Conservation (phyloP, 2,888 invertebrate species). For the Zhuqinia jingwanae region DNA sequence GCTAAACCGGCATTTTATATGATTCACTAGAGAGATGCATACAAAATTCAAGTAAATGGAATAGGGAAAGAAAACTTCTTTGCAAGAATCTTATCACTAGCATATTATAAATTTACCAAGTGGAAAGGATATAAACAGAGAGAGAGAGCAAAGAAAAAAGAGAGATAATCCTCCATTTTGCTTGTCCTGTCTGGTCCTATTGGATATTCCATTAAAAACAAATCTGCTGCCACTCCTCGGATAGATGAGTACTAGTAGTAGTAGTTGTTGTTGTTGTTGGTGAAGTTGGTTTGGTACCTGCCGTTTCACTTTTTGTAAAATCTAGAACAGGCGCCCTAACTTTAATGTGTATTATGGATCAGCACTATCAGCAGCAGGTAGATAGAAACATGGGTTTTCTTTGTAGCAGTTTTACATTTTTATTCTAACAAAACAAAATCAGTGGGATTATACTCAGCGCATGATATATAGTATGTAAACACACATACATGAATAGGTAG, state of each 20-base stretch:
- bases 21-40: neutral
- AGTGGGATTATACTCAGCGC: too few species aligned
- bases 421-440: too few species aligned
- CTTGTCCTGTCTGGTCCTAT: slow-evolving; percentile 47
- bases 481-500: too few species aligned
- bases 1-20: neutral
- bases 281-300: too few species aligned
- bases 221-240: slow-evolving; percentile 21
- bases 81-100: too few species aligned
- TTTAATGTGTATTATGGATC: too few species aligned
- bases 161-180: slow-evolving; percentile 41
- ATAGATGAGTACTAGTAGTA: neutral
- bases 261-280: too few species aligned
- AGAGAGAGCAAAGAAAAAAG: slow-evolving; percentile 49
- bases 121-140: slow-evolving; percentile 24
- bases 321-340: neutral
- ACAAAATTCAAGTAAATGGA: slow-evolving; percentile 4
- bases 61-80: neutral
- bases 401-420: too few species aligned
- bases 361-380: too few species aligned
- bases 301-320: neutral
- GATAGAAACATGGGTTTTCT: too few species aligned
- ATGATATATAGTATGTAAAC: too few species aligned
- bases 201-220: slow-evolving; percentile 47
- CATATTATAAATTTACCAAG: slow-evolving; percentile 54